Percentiles rank a stretch among this genome's conserved stretches.
Conservation (phyloP, 1,140 invertebrate genomes). For the Papilio polyxenes region DNA sequence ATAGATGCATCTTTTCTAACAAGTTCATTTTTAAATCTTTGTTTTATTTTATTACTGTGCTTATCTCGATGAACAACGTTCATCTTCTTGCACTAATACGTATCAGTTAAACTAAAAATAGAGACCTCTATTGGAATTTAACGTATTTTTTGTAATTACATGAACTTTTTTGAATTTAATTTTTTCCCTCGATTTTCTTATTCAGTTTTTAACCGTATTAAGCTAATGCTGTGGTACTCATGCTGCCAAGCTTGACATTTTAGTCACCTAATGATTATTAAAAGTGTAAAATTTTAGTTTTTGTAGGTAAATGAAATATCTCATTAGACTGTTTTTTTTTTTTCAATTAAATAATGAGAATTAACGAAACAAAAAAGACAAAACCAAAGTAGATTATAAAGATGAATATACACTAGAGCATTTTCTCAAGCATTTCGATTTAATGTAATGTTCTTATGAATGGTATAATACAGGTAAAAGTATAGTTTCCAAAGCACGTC, state of each 20-base stretch:
- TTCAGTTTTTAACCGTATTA: background rate
- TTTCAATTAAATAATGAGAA: too few species aligned
- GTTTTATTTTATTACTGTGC: slow-evolving; percentile 43
- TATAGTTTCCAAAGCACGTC: too few species aligned
- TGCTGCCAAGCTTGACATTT: background rate
- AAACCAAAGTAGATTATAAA: background rate
- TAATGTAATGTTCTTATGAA: too few species aligned
- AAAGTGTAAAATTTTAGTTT: background rate
- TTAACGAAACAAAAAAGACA: background rate
- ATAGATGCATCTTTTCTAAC: slow-evolving; percentile 59
- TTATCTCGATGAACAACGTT: slow-evolving; percentile 67
- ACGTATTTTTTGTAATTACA: background rate
- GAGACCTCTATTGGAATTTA: background rate
- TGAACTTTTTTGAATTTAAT: background rate
- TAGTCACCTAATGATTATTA: background rate
- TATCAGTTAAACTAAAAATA: background rate
- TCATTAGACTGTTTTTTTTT: too few species aligned
- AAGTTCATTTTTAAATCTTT: slow-evolving; percentile 58
- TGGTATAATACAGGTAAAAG: too few species aligned
- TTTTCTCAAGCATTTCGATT: too few species aligned
- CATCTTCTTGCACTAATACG: slow-evolving; percentile 48
- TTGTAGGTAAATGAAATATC: too few species aligned
- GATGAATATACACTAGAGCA: too few species aligned
- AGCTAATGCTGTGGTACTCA: background rate
- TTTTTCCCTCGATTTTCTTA: background rate